Evolutionary conservation across 2,888 invertebrate genomes (phyloP), one percentile per base, ranked within the genome.

Genomic region (Pseudolycoriella hygida): DNA sequence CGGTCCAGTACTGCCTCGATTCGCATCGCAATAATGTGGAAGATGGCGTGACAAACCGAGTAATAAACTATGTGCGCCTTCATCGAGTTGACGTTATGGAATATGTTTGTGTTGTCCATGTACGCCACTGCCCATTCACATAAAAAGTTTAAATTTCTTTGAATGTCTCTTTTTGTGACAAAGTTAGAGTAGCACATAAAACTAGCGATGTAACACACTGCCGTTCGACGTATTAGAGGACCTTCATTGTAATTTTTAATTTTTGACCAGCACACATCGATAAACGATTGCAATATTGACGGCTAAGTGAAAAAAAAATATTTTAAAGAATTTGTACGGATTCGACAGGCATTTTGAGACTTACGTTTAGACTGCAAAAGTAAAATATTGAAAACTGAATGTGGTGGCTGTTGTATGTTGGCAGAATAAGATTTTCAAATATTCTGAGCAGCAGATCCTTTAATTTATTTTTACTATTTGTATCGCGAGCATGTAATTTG

Each of bases 21-120:
- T 48, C 90, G 77, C 60, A 93, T 94, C 0, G 87, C 83, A 48
- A 97, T 79, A 14, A 93, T 70, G 63, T 96, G 93, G 67, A 97
- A 94, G 40, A 94, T 69, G 0, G 88, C 80, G 62, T 97, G 94
- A 54, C 93, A 93, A 3, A 90, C 76, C 1, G 86, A 77, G 60
- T 92, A 93, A 66, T 97, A 97, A 0, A 92, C 82, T 3, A 78
- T 73, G 59, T 97, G 93, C 1, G 80, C 74, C 54, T 78, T 74
- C 1, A 76, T 57, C 52, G 80, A 78, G 42, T 56, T 52, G 46
- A 60, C 61, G 15, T 55, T 55, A 40, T 56, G 56, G 39, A 57
- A 56, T 25, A 8, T 25, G 54, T 64, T 63, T 20, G 57, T 54
- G 32, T 57, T 55, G 42, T 60, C 55, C 41, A 90, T 80, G 59